phyloP scores from a whole-genome alignment of 2,113 vertebrate species.

The Callospermophilus lateralis region DNA sequence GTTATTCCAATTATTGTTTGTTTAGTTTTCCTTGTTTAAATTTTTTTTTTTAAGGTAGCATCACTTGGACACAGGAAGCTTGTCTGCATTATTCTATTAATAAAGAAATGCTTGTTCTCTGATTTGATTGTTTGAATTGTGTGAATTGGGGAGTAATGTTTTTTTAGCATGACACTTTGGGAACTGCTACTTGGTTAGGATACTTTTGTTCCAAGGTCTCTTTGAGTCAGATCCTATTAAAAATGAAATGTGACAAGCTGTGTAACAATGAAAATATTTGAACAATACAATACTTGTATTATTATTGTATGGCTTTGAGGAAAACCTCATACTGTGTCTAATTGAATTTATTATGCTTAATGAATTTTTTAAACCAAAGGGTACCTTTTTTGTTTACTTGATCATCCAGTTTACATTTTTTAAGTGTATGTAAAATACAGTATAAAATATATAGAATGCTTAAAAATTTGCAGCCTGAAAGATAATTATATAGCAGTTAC shows the following conservation, averaged over 20 bases:
- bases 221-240: constrained; percentile 82
- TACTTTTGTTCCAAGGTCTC: constrained; percentile 79
- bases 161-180: constrained; percentile 76
- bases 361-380: constrained; percentile 77
- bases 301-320: constrained; percentile 76
- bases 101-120: constrained; percentile 82
- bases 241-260: constrained; percentile 71
- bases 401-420: constrained; percentile 68
- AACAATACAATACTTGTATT: constrained; percentile 78
- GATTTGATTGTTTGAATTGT: constrained; percentile 75
- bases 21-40: constrained; percentile 69
- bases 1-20: constrained; percentile 69
- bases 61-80: constrained; percentile 79
- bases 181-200: constrained; percentile 73
- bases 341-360: constrained; percentile 76
- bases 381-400: constrained; percentile 80
- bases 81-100: constrained; percentile 77
- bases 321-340: constrained; percentile 78
- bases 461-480: constrained; percentile 68
- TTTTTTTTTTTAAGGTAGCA: constrained; percentile 64
- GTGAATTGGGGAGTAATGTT: constrained; percentile 71
- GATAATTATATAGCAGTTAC: constrained; percentile 76
- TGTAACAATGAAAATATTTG: constrained; percentile 72
- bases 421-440: constrained; percentile 70
- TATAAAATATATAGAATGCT: constrained; percentile 62